Evolutionary conservation across 2,888 invertebrate species (phyloP).

Genomic region (Choristoneura rosaceana): DNA sequence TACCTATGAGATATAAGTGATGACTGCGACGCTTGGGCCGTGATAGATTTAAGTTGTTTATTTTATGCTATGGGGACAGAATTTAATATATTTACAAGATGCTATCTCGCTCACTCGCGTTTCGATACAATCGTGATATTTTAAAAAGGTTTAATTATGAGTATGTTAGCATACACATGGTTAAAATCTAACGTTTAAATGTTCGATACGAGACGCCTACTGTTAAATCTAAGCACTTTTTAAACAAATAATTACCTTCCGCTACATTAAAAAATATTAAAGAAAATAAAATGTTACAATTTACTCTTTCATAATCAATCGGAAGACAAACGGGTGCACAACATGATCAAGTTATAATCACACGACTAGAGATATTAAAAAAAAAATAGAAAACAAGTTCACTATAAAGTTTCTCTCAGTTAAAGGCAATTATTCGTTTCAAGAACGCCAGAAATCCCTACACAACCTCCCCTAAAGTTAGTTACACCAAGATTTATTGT

Average conservation of each 20-base stretch:
- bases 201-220: slow-evolving; percentile 53
- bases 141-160: slow-evolving; percentile 37
- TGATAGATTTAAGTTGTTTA: slow-evolving; percentile 67
- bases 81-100: slow-evolving; percentile 81
- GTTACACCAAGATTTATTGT: slow-evolving; percentile 50
- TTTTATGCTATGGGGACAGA: slow-evolving; percentile 80
- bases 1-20: slow-evolving; percentile 84
- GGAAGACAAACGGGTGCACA: slow-evolving; percentile 19
- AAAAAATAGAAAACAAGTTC: not conserved
- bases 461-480: slow-evolving; percentile 35
- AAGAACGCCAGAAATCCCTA: slow-evolving; percentile 27
- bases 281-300: no score
- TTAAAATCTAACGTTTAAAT: slow-evolving; percentile 61
- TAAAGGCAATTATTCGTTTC: slow-evolving; percentile 15
- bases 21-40: slow-evolving; percentile 75
- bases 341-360: not conserved
- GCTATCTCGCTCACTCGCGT: slow-evolving; percentile 75
- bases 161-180: slow-evolving; percentile 47
- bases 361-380: not conserved
- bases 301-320: not conserved
- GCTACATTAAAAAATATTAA: not conserved
- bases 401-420: not conserved
- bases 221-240: slow-evolving; percentile 44
- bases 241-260: slow-evolving; percentile 48
- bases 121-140: slow-evolving; percentile 45